Evolutionary conservation across 2,113 vertebrate species (phyloP), one percentile per base, ranked within the genome.

Genomic region (Syrrhaptes paradoxus): DNA sequence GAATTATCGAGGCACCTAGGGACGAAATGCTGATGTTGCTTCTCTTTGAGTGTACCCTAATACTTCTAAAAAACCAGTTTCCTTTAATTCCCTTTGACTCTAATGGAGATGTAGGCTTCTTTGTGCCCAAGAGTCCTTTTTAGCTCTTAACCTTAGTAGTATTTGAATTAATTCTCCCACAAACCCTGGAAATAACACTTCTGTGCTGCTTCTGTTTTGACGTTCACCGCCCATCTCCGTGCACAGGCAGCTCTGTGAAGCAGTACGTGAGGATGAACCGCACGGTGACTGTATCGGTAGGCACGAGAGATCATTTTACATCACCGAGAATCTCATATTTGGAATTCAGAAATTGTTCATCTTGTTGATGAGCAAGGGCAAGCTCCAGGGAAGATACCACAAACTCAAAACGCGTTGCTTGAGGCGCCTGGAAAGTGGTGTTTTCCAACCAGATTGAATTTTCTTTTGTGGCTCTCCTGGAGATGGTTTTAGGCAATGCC

Each of bases 291-390:
- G 17, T 55, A 22, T 25, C 41, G 93, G 51, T 93, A 85, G 88
- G 82, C 52, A 54, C 0, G 3, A 71, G 89, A 94, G 85, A 79
- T 94, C 72, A 11, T 67, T 94, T 83, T 86, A 25, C 54, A 79
- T 91, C 63, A 85, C 38, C 0, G 6, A 89, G 72, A 71, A 59
- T 71, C 87, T 91, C 78, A 17, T 70, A 24, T 41, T 80, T 80
- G 85, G 82, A 88, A 88, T 93, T 91, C 72, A 93, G 75, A 96
- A 96, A 74, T 81, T 96, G 72, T 71, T 96, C 83, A 81, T 95
- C 75, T 86, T 65, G 38, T 28, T 77, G 66, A 80, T 36, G 76
- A 85, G 87, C 1, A 1, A 21, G 80, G 85, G 59, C 59, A 86
- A 63, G 63, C 87, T 95, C 76, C 72, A 77, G 86, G 88, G 85